Evolutionary conservation across 2,113 vertebrate species (phyloP).

Genomic region (Peromyscus maniculatus): DNA sequence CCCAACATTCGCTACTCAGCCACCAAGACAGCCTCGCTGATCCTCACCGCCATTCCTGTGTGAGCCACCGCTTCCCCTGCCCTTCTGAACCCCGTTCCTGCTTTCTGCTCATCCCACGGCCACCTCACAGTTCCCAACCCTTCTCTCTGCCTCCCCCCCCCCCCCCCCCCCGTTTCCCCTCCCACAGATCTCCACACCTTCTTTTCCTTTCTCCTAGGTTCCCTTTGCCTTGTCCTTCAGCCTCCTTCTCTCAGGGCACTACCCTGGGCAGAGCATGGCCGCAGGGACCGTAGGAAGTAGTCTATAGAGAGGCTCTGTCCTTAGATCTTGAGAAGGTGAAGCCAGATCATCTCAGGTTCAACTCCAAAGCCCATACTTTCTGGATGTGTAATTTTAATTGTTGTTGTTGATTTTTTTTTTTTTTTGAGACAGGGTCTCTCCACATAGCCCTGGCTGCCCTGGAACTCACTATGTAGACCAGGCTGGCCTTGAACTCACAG

Average conservation of each 20-base stretch:
- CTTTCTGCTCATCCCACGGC: not conserved
- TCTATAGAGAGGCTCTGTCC: not conserved
- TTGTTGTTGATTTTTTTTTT: not conserved
- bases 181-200: no score
- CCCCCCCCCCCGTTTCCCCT: no score
- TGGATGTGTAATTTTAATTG: not conserved
- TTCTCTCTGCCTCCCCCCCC: not conserved
- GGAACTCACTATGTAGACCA: not conserved
- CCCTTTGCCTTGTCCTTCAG: no score
- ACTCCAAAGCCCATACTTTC: not conserved
- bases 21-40: conserved; percentile 76
- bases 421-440: not conserved
- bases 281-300: not conserved
- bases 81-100: not conserved
- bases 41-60: conserved; percentile 76
- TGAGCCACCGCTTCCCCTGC: conserved; percentile 34
- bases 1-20: conserved; percentile 79
- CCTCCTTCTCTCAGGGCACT: not conserved
- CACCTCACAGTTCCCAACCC: not conserved
- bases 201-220: not conserved
- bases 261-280: not conserved
- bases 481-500: not conserved
- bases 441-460: not conserved
- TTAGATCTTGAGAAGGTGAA: not conserved
- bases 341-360: not conserved